Conservation (phyloP, 1,140 invertebrate species). For the Meloidogyne floridensis region DNA sequence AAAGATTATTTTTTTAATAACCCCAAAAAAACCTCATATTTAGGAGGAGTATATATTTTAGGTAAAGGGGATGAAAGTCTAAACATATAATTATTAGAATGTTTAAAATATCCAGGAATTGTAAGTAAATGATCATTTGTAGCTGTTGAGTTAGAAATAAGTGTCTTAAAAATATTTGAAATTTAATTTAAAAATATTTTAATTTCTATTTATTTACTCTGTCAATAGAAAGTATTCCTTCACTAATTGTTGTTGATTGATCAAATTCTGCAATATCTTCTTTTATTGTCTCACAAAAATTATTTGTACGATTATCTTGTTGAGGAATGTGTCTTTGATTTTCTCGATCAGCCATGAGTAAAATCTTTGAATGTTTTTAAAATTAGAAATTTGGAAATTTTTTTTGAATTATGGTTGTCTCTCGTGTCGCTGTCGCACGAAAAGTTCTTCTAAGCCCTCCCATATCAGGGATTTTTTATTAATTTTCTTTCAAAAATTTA, state of each 20-base stretch:
- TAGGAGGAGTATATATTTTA: conserved; percentile 10
- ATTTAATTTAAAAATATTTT: not conserved
- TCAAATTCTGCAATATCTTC: conserved; percentile 14
- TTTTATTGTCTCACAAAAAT: conserved; percentile 16
- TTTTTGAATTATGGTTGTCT: too few relatives aligned
- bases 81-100: not conserved
- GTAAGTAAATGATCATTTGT: not conserved
- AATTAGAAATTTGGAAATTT: too few relatives aligned
- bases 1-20: not conserved
- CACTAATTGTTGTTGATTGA: not conserved
- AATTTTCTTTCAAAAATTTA: not conserved
- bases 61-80: not conserved
- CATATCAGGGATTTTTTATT: not conserved
- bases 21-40: not conserved
- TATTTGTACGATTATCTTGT: not conserved
- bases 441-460: too few relatives aligned
- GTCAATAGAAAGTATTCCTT: conserved; percentile 27
- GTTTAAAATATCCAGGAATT: conserved; percentile 9
- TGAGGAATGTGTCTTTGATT: not conserved
- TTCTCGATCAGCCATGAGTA: not conserved
- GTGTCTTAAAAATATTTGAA: not conserved
- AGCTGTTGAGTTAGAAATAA: not conserved
- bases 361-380: not conserved
- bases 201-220: not conserved
- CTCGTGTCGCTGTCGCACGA: too few relatives aligned